phyloP scores from a whole-genome alignment of 2,888 invertebrate species.

The Hermaeophaga mercurialis region DNA sequence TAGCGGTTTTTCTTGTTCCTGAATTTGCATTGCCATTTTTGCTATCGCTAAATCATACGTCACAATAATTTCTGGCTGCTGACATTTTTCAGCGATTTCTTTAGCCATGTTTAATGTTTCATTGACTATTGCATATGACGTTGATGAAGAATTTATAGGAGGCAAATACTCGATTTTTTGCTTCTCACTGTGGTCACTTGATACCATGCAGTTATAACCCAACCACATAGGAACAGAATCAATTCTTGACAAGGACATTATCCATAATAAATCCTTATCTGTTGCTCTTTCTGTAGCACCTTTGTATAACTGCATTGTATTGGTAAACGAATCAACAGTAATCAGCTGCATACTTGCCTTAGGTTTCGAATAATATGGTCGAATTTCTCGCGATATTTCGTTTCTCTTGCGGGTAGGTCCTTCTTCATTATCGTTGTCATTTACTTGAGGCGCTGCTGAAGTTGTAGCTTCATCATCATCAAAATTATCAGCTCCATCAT shows the following conservation, averaged over 20 bases:
- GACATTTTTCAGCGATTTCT: constrained; percentile 5
- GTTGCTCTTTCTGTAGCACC: constrained; percentile 24
- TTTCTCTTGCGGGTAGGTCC: constrained; percentile 32
- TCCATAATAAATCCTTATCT: constrained; percentile 40
- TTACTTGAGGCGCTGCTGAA: constrained; percentile 1
- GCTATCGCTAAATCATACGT: background rate
- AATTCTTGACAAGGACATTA: constrained; percentile 10
- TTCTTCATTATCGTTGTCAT: background rate
- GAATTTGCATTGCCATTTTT: background rate
- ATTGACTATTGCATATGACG: constrained; percentile 41
- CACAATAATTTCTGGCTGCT: background rate
- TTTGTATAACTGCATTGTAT: background rate
- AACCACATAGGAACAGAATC: constrained; percentile 35
- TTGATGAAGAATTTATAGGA: constrained; percentile 47
- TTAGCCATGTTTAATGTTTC: constrained; percentile 38
- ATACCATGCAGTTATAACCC: constrained; percentile 40
- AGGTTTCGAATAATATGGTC: constrained; percentile 16
- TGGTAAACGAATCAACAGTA: constrained; percentile 5
- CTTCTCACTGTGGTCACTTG: constrained; percentile 21
- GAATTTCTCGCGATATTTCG: constrained; percentile 3
- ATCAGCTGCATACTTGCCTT: constrained; percentile 19
- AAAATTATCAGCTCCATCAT: constrained; percentile 28
- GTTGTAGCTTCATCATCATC: constrained; percentile 20
- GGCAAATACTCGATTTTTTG: constrained; percentile 45
- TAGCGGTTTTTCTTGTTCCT: background rate